A percentile compares a stretch with the other conserved stretches of the same genome.
Conservation (phyloP, 1,140 invertebrate species). For the Metopolophium dirhodum region DNA sequence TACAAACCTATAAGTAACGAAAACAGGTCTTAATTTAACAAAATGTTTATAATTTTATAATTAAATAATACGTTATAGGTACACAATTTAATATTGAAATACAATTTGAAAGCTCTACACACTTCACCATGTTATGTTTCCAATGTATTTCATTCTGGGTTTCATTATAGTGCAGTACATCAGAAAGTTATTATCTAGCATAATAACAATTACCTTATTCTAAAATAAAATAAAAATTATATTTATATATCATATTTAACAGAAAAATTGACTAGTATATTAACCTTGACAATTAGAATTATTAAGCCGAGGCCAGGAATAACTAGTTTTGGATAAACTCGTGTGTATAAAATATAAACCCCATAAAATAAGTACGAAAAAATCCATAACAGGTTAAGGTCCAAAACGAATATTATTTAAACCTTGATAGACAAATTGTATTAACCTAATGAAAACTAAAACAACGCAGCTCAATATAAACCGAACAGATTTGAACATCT, state of each 20-base stretch:
- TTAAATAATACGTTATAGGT: background rate
- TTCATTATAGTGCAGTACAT: background rate
- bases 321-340: conserved; percentile 33
- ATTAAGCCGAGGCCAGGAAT: conserved; percentile 16
- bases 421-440: background rate
- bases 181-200: background rate
- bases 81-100: too few species aligned
- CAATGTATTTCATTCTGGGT: too few species aligned
- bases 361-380: background rate
- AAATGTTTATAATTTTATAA: background rate
- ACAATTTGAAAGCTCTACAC: too few species aligned
- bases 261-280: background rate
- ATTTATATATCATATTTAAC: background rate
- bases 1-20: background rate
- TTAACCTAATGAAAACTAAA: background rate
- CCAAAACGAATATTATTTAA: background rate
- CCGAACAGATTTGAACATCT: background rate
- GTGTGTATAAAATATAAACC: background rate
- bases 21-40: background rate
- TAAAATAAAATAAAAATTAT: background rate
- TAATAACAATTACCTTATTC: background rate
- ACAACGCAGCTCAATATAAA: background rate
- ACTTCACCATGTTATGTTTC: too few species aligned
- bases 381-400: background rate
- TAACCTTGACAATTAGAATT: conserved; percentile 28